phyloP scores from a whole-genome alignment of 2,888 invertebrate genomes.

The Lutraria lutraria region DNA sequence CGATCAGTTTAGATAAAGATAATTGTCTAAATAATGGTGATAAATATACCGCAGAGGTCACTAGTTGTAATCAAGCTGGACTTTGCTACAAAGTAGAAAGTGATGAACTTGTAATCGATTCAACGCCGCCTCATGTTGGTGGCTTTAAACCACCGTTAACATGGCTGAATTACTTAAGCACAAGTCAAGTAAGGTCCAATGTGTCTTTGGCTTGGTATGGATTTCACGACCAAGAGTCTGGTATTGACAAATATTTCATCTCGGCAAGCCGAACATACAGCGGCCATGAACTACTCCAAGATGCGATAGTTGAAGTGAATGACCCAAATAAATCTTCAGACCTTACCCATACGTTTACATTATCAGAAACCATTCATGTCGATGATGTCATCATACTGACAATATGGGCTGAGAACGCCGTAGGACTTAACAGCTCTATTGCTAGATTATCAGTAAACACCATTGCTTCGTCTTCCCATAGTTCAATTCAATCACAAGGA shows the following conservation, averaged over 20 bases:
- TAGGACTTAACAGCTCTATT: conserved; percentile 54
- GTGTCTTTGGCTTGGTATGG: conserved; percentile 69
- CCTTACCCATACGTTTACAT: background rate
- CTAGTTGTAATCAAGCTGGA: conserved; percentile 67
- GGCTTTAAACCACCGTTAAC: conserved; percentile 62
- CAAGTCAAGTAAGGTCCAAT: background rate
- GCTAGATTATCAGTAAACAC: conserved; percentile 53
- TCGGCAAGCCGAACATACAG: conserved; percentile 58
- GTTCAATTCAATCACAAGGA: conserved; percentile 9
- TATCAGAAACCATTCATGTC: conserved; percentile 22
- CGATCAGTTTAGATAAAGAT: conserved; percentile 48
- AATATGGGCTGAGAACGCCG: conserved; percentile 64
- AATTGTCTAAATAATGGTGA: conserved; percentile 63
- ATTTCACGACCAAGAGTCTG: conserved; percentile 69
- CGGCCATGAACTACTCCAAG: conserved; percentile 53
- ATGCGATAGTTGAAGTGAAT: conserved; percentile 16
- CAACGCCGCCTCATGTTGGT: conserved; percentile 72
- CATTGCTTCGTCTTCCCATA: background rate
- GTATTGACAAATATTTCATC: conserved; percentile 57
- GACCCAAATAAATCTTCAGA: background rate
- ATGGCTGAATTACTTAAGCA: conserved; percentile 43
- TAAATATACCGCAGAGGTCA: conserved; percentile 61
- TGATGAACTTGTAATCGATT: conserved; percentile 67
- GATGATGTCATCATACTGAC: conserved; percentile 54
- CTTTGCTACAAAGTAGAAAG: conserved; percentile 65